Evolutionary conservation across 2,888 invertebrate species (phyloP).

Genomic region (Protodeltote pygarga): DNA sequence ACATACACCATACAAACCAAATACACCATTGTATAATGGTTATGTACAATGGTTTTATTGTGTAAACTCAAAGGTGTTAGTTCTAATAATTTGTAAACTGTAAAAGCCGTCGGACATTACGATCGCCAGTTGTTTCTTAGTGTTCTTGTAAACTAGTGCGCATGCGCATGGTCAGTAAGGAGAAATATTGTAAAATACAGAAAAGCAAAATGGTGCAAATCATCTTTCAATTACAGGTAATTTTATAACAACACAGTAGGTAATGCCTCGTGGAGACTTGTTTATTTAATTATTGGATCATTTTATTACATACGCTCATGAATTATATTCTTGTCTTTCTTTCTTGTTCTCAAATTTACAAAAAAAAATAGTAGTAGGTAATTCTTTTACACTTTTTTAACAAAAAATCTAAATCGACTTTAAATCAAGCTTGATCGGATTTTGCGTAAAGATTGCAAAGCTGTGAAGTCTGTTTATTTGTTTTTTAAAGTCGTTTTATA

Average conservation of each 20-base stretch:
- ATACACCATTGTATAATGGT: no score
- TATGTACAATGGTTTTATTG: conserved; percentile 40
- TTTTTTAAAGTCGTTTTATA: not conserved
- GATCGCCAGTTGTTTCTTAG: conserved; percentile 28
- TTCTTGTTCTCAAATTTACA: no score
- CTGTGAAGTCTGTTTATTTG: no score
- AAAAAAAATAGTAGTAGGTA: no score
- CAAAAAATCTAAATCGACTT: no score
- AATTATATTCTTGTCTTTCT: no score
- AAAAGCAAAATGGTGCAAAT: conserved; percentile 22
- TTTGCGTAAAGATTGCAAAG: no score
- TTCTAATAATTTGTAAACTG: conserved; percentile 11
- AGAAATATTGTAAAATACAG: conserved; percentile 7
- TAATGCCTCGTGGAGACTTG: not conserved
- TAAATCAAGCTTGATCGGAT: no score
- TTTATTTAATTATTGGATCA: not conserved
- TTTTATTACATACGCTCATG: no score
- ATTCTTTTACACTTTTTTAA: no score
- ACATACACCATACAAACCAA: no score
- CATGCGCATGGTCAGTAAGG: conserved; percentile 16
- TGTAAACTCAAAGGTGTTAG: conserved; percentile 28
- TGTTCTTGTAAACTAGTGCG: conserved; percentile 13
- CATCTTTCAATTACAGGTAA: conserved; percentile 20
- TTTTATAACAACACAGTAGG: not conserved
- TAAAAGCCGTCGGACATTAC: not conserved